Conservation (phyloP, 2,888 invertebrate species). For the Lathronympha strigana region DNA sequence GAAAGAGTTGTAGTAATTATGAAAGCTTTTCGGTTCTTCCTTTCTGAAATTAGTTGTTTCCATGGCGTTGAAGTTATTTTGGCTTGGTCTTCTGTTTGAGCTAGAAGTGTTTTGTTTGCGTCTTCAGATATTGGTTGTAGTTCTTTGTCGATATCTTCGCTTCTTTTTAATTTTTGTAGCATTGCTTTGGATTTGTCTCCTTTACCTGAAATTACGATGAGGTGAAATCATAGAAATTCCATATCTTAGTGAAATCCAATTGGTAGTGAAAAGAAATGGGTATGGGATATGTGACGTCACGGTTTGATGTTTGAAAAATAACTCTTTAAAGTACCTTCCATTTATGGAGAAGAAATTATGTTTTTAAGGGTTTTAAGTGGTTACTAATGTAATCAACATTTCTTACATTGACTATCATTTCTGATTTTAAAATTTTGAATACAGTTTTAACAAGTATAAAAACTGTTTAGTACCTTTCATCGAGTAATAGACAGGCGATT, state of each 20-base stretch:
- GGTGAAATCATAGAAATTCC: neutral
- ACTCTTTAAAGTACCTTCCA: no score
- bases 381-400: no score
- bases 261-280: neutral
- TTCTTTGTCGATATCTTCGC: constrained; percentile 18
- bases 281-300: neutral
- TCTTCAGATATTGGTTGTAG: constrained; percentile 7
- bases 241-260: no score
- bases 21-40: constrained; percentile 16
- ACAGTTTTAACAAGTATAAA: no score
- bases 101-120: neutral
- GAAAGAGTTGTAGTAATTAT: constrained; percentile 3
- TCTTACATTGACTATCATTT: no score
- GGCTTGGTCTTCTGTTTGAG: neutral
- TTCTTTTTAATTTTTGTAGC: neutral
- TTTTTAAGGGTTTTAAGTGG: no score
- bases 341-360: no score
- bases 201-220: neutral
- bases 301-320: no score
- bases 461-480: constrained; percentile 17
- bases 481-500: constrained; percentile 24
- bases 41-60: constrained; percentile 5
- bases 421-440: no score
- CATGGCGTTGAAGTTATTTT: neutral
- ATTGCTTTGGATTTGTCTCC: constrained; percentile 3